These are phyloP conservation scores for Rotaria magnacalcarata DNA, from an alignment of 2,888 invertebrate genomes.

Conservation along the genomic window DNA sequence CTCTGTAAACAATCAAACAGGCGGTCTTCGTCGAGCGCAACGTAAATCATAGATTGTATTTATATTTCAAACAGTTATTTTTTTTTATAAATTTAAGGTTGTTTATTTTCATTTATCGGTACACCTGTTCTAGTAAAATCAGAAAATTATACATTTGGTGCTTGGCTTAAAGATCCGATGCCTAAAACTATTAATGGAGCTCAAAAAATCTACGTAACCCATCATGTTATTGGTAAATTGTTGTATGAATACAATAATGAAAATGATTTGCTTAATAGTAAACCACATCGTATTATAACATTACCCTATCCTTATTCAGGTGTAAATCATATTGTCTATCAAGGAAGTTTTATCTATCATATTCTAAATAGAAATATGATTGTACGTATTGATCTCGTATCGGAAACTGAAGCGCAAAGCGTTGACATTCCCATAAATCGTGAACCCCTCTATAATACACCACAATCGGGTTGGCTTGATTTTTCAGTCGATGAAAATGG, in stretches of 20 bases:
- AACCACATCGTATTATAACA: conserved; percentile 52
- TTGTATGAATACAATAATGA: conserved; percentile 71
- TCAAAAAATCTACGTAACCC: conserved; percentile 42
- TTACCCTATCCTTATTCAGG: conserved; percentile 68
- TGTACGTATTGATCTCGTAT: conserved; percentile 25
- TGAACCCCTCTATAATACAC: conserved; percentile 50
- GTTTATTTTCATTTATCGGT: conserved; percentile 21
- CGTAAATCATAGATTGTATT: not conserved
- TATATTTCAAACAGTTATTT: not conserved
- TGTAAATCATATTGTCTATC: conserved; percentile 88
- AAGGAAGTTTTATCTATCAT: conserved; percentile 85
- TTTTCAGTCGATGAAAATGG: conserved; percentile 93
- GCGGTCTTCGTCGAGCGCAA: not conserved
- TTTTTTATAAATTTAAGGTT: not conserved
- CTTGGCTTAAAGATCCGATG: conserved; percentile 46
- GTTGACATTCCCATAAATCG: not conserved
- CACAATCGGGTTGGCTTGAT: conserved; percentile 64
- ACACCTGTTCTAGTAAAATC: not conserved
- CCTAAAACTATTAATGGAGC: conserved; percentile 36
- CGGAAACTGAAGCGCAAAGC: not conserved
- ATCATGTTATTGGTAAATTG: conserved; percentile 61
- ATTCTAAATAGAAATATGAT: conserved; percentile 50
- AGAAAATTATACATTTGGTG: conserved; percentile 37
- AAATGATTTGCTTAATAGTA: conserved; percentile 51
- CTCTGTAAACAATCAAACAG: not conserved